Percentiles rank a stretch among this genome's conserved stretches.
phyloP scores from a whole-genome alignment of 2,113 vertebrate genomes.

The Todiramphus chloris region DNA sequence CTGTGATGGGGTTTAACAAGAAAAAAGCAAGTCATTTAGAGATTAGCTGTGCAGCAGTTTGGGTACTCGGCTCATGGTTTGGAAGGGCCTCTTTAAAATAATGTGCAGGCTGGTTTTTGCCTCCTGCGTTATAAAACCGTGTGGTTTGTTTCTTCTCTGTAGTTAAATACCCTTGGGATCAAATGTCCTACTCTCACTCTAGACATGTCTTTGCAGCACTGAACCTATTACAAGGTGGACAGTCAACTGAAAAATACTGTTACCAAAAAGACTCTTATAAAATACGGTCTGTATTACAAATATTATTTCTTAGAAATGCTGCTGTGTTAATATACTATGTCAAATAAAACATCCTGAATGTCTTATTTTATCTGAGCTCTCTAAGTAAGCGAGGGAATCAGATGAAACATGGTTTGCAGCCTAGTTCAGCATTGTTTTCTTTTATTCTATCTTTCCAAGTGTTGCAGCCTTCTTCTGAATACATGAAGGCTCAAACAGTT shows the following conservation, averaged over 20 bases:
- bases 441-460: neutral
- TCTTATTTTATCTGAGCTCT: neutral
- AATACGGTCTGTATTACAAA: neutral
- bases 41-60: neutral
- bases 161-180: neutral
- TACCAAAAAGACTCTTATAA: neutral
- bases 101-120: neutral
- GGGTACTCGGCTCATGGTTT: neutral
- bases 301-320: neutral
- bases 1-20: conserved; percentile 23
- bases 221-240: neutral
- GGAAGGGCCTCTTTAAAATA: neutral
- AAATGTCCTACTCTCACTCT: neutral
- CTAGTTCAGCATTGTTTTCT: neutral
- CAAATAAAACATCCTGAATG: neutral
- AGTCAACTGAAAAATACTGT: neutral
- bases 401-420: neutral
- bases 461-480: neutral
- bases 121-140: neutral
- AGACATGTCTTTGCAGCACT: neutral
- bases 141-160: neutral
- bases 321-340: neutral
- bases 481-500: neutral
- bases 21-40: conserved; percentile 23
- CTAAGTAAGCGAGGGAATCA: neutral